Percentiles rank a stretch among this genome's conserved stretches.
These are phyloP conservation scores for Heliconius congener DNA, from an alignment of 1,140 invertebrate genomes.

Conservation along the genomic window DNA sequence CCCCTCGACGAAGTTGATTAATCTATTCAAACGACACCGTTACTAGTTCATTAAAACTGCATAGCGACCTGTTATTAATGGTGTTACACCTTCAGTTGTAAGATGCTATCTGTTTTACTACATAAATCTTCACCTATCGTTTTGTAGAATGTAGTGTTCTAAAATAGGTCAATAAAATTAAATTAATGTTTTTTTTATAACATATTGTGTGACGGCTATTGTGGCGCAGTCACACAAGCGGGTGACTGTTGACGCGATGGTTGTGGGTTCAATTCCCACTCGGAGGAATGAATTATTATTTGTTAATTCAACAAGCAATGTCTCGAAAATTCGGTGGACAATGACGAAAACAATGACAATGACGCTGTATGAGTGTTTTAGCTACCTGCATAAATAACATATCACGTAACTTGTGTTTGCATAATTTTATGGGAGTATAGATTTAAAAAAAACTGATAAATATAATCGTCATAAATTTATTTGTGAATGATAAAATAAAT, in stretches of 20 bases:
- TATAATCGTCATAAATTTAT: too few species aligned
- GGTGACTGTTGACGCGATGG: not conserved
- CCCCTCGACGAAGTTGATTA: slow-evolving; percentile 1
- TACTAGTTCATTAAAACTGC: slow-evolving; percentile 14
- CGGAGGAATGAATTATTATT: not conserved
- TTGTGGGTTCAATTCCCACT: not conserved
- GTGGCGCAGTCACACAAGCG: not conserved
- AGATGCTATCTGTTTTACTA: not conserved
- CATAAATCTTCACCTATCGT: not conserved
- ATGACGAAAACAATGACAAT: not conserved
- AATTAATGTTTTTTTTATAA: not conserved
- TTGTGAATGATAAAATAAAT: too few species aligned
- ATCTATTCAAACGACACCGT: slow-evolving; percentile 8
- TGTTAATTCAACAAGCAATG: not conserved
- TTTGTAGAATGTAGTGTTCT: not conserved
- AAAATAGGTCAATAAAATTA: not conserved
- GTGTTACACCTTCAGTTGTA: not conserved
- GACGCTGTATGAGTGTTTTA: not conserved
- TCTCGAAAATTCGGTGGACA: not conserved
- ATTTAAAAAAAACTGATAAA: too few species aligned
- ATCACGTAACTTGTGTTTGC: too few species aligned
- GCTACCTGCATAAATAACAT: not conserved
- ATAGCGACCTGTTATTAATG: slow-evolving; percentile 8
- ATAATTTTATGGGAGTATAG: too few species aligned
- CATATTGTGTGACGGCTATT: not conserved